Evolutionary conservation across 2,888 invertebrate species (phyloP).

Genomic region (Acronicta psi): DNA sequence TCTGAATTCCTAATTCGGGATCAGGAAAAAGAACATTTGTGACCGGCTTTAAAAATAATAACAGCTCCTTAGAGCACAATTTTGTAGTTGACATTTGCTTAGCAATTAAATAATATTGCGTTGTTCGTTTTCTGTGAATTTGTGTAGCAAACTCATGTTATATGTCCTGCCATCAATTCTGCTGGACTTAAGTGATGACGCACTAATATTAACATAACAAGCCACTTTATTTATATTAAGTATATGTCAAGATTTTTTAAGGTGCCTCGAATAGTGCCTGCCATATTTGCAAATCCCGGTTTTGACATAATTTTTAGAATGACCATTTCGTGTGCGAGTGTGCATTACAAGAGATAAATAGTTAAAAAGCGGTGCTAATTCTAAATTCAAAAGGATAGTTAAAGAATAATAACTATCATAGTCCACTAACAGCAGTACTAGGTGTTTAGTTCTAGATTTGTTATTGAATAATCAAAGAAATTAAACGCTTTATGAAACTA

Average conservation of each 20-base stretch:
- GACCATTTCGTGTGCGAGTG: background rate
- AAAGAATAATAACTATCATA: too few species aligned
- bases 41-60: too few species aligned
- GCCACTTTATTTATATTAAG: conserved; percentile 24
- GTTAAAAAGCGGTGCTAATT: too few species aligned
- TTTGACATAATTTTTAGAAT: background rate
- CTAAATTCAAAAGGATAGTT: too few species aligned
- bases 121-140: conserved; percentile 46
- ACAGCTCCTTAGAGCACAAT: conserved; percentile 4
- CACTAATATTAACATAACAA: conserved; percentile 18
- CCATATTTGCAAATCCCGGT: conserved; percentile 2
- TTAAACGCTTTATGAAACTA: too few species aligned
- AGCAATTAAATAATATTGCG: conserved; percentile 27
- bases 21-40: too few species aligned
- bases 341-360: too few species aligned
- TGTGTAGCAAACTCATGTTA: conserved; percentile 34
- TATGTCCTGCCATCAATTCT: conserved; percentile 28
- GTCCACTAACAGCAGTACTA: too few species aligned
- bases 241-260: conserved; percentile 25
- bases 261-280: background rate
- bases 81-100: conserved; percentile 6
- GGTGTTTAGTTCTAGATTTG: too few species aligned
- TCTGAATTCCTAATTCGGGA: too few species aligned
- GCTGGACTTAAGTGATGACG: conserved; percentile 18
- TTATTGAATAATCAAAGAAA: too few species aligned